phyloP scores from a whole-genome alignment of 2,113 vertebrate genomes.

The Phoenicopterus ruber region DNA sequence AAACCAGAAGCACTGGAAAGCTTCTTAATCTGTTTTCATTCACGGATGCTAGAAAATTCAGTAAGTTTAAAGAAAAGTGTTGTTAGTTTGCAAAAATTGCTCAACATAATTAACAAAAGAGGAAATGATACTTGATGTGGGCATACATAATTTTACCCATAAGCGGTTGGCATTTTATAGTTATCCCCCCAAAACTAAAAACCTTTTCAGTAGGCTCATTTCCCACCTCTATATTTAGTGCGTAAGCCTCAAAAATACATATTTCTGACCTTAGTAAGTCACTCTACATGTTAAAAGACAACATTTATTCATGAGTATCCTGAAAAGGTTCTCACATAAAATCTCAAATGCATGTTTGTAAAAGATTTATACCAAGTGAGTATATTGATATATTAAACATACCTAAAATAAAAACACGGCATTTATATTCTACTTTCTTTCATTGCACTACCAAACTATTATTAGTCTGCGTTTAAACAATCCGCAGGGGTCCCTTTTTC shows the following conservation, averaged over 20 bases:
- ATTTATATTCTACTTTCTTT: conserved; percentile 1
- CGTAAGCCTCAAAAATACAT: conserved; percentile 51
- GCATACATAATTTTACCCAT: neutral
- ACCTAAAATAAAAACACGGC: conserved; percentile 12
- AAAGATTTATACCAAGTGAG: neutral
- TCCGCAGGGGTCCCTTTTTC: conserved; percentile 37
- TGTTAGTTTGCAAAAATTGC: neutral
- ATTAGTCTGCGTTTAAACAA: conserved; percentile 46
- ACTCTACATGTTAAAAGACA: conserved; percentile 11
- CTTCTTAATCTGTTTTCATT: neutral
- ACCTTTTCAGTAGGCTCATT: neutral
- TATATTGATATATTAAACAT: neutral
- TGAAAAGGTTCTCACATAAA: conserved; percentile 57
- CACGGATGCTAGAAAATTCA: neutral
- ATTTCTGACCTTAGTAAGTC: conserved; percentile 62
- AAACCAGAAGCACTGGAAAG: neutral
- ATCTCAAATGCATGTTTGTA: neutral
- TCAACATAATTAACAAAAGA: neutral
- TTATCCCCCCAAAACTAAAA: neutral
- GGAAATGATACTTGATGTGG: neutral
- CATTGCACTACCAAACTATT: neutral
- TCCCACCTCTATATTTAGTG: conserved; percentile 48
- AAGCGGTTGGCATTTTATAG: neutral
- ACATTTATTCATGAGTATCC: conserved; percentile 39
- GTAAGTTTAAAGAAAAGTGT: neutral